phyloP scores from a whole-genome alignment of 2,113 vertebrate species.

The Ceratotherium simum region DNA sequence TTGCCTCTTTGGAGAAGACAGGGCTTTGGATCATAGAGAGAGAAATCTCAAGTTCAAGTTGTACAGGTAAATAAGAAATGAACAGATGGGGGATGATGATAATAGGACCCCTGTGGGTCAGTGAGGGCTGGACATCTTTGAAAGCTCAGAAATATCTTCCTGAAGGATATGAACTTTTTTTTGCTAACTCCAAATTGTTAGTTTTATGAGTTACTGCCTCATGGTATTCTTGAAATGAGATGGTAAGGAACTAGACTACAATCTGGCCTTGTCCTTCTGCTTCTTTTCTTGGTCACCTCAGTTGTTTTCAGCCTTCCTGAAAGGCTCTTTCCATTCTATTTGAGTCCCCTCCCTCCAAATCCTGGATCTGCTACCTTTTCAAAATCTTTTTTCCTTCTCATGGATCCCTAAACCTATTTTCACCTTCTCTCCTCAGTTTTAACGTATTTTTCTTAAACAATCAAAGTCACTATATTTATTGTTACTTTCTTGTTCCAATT shows the following conservation, averaged over 20 bases:
- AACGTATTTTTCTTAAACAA: slow-evolving; percentile 50
- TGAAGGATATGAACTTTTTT: background rate
- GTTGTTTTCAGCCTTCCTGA: slow-evolving; percentile 41
- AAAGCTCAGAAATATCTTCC: slow-evolving; percentile 1
- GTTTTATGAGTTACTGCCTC: slow-evolving; percentile 11
- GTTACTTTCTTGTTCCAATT: background rate
- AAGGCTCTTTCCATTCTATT: slow-evolving; percentile 12
- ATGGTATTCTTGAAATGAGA: background rate
- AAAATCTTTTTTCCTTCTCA: background rate
- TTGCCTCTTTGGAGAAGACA: slow-evolving; percentile 51
- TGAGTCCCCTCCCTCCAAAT: background rate
- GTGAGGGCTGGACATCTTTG: background rate
- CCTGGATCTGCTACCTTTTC: background rate
- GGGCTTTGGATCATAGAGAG: slow-evolving; percentile 44
- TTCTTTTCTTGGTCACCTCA: background rate
- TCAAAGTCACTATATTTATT: background rate
- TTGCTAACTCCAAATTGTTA: slow-evolving; percentile 8
- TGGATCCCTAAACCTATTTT: slow-evolving; percentile 19
- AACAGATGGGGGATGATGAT: background rate
- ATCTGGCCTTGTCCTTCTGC: background rate
- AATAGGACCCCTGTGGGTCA: background rate
- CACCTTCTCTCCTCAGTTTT: background rate
- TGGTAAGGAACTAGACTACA: background rate
- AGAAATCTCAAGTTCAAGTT: slow-evolving; percentile 52
- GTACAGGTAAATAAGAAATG: slow-evolving; percentile 48